Evolutionary conservation across 2,113 vertebrate genomes (phyloP).

Genomic region (Sitta europaea): DNA sequence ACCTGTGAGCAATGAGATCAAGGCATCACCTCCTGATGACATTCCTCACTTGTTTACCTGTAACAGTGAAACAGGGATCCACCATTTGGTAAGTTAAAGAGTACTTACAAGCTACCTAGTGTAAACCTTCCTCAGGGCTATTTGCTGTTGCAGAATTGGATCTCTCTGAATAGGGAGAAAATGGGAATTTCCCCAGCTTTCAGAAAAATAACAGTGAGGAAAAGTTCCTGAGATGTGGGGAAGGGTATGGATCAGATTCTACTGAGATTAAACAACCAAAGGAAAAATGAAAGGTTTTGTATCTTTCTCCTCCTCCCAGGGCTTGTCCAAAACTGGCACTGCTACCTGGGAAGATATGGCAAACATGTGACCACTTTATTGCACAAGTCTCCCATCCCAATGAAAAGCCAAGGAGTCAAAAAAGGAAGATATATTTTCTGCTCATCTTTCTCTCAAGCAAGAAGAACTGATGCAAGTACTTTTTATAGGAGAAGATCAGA

Average conservation of each 20-base stretch:
- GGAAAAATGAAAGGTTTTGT: not conserved
- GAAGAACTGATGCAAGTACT: not conserved
- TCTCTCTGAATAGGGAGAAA: not conserved
- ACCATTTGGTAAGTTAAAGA: not conserved
- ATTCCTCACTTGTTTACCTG: not conserved
- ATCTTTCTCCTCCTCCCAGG: not conserved
- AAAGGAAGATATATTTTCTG: not conserved
- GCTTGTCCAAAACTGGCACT: not conserved
- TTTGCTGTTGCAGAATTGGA: not conserved
- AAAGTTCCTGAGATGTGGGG: not conserved
- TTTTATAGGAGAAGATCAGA: not conserved
- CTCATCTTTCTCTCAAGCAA: not conserved
- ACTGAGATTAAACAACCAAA: not conserved
- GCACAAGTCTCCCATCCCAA: fast-evolving
- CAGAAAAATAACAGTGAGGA: not conserved
- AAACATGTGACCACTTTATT: not conserved
- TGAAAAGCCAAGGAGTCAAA: not conserved
- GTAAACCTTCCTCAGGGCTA: not conserved
- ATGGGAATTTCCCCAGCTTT: not conserved
- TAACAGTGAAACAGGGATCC: not conserved
- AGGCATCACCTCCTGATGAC: not conserved
- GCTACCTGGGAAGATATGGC: not conserved
- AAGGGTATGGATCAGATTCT: not conserved
- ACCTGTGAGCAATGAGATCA: not conserved
- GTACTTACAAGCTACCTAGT: not conserved